Base-by-base conservation (phyloP, 2,113 vertebrate species). In the Amphiprion percula region DNA sequence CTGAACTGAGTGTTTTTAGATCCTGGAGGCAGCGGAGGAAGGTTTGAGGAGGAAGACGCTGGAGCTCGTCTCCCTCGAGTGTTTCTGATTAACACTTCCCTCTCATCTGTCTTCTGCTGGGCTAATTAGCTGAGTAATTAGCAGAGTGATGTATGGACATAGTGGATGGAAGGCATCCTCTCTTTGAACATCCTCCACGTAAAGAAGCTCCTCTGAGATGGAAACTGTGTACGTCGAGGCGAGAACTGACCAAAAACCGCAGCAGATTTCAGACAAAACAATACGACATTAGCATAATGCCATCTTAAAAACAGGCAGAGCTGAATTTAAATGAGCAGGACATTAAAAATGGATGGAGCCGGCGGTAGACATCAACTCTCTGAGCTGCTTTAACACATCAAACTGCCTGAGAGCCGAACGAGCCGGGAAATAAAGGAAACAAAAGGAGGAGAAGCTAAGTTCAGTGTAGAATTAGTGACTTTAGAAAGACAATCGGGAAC, bases 261-360 rank as follows among this genome's bases (percentile, higher is more conserved):
- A 16, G 61, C 61, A 39, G 0, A 24, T 46, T 10, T 26, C 67
- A 68, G n/a, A 68, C 62, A 85, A 82, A 26, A 79, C 68, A 72
- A 79, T 68, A 17, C 12, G 4, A 16, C 64, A 87, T 87, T 80
- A 74, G 0, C 84, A 85, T 85, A 78, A 80, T 19, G 33, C 2
- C 19, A 10, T 80, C 62, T 70, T 60, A 49, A 74, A 76, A 83
- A 60, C 39, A 68, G 14, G 54, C 24, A 33, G 47, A 37, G 7
- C 10, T 5, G 55, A 81, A 78, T 77, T 56, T 24, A 68, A 47
- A 85, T 65, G 30, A 80, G 41, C 12, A 16, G 0, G 1, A 26
- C 77, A 73, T 90, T 81, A 87, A 87, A 87, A 63, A 83, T 83
- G 67, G 56, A 89, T 77, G 68, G 15, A 52, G 1, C 24, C 10